A percentile compares a stretch with the other conserved stretches of the same genome.
Evolutionary conservation across 92 coral and sea anemone genomes (phyloP).

Genomic region (Pocillopora grandis): DNA sequence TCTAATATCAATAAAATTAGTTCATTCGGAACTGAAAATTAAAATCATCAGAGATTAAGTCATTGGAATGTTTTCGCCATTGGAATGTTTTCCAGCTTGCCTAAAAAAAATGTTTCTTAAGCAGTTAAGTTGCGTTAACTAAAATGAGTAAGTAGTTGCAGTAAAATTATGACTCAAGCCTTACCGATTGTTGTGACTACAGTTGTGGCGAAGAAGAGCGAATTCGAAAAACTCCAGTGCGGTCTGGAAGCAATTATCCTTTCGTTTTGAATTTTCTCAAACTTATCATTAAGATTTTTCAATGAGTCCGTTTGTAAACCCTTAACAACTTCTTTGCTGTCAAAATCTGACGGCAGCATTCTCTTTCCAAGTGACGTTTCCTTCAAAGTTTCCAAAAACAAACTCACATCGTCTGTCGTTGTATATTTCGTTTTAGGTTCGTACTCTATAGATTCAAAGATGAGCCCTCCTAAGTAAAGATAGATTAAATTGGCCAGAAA

Average conservation of each 20-base stretch:
- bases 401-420: slow-evolving; percentile 54
- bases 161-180: not conserved
- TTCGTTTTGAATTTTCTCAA: slow-evolving; percentile 46
- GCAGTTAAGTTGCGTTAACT: not conserved
- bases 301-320: slow-evolving; percentile 55
- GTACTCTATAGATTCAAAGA: slow-evolving; percentile 76
- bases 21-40: no score
- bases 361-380: slow-evolving; percentile 57
- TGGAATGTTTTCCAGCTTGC: not conserved
- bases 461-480: slow-evolving; percentile 76
- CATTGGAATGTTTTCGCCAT: no score
- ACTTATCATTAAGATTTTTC: slow-evolving; percentile 50
- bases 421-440: slow-evolving; percentile 39
- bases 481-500: slow-evolving; percentile 68
- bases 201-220: slow-evolving; percentile 84
- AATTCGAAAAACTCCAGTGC: slow-evolving; percentile 82
- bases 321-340: slow-evolving; percentile 55
- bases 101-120: not conserved
- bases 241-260: slow-evolving; percentile 70
- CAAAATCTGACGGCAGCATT: slow-evolving; percentile 54
- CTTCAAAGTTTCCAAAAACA: slow-evolving; percentile 65
- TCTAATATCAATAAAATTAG: no score
- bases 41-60: no score
- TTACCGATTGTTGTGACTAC: slow-evolving; percentile 87
- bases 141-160: no score